Evolutionary conservation across 2,888 invertebrate genomes (phyloP), one percentile per base, ranked within the genome.

Genomic region (Trimorus sp.): DNA sequence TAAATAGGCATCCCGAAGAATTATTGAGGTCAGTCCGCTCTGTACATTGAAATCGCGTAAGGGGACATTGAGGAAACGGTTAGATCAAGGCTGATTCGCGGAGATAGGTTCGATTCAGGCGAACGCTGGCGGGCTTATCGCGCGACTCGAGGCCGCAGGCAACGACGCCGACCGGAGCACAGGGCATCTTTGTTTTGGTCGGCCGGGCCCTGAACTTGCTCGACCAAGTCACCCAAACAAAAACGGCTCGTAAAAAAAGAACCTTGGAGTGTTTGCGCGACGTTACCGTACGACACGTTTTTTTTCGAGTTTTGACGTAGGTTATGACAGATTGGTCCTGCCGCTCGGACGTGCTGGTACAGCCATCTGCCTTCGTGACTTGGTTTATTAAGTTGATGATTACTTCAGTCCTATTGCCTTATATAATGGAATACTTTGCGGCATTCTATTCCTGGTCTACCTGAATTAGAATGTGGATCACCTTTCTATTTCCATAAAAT

Each of bases 1-100:
- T 79, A 79, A 71, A 79, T 60, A 79, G 78, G 45, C 37, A 66
- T 78, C 56, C 48, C 36, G 66, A 73, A 79, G 78, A 79, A 48
- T 66, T 51, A 79, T 79, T 79, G 60, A 79, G 78, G 78, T 53
- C 78, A 73, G 37, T 60, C n/a, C 66, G 71, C 71, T 37, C 58
- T 59, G 59, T 71, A 62, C 37, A 37, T 49, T 51, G 63, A 70
- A 70, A 69, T 68, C 60, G 38, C 48, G 38, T 56, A 68, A 62
- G 68, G 60, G 68, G 54, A 66, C 51, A 58, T 66, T 79, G 54
- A 71, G 78, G 78, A 79, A 79, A 71, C 65, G 66, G 54, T 73
- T 73, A 60, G 78, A 79, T 71, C 71, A 79, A 79, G 78, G 78
- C 48, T 73, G 16, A 73, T 66, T 59, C 66, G 12, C 40, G 53